Percentiles rank a stretch among this genome's conserved stretches.
Evolutionary conservation across 1,140 invertebrate species (phyloP).

Genomic region (Cotesia chilonis): DNA sequence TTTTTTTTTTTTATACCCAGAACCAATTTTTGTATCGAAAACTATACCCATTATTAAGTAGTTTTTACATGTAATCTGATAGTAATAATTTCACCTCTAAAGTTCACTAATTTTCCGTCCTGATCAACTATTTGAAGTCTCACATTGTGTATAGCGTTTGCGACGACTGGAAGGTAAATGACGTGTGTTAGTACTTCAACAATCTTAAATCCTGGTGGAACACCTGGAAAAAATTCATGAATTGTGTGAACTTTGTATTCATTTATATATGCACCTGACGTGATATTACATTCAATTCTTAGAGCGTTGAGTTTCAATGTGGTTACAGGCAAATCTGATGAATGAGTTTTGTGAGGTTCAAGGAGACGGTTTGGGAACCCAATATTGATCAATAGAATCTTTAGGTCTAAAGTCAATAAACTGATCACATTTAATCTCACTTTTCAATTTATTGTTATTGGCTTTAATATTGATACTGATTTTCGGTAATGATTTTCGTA

Average conservation of each 20-base stretch:
- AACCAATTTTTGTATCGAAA: background rate
- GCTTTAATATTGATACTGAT: background rate
- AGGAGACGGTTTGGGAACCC: too few relatives aligned
- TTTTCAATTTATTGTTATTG: background rate
- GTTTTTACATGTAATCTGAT: background rate
- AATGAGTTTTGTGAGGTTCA: too few relatives aligned
- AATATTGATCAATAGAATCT: too few relatives aligned
- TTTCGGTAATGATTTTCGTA: conserved; percentile 15
- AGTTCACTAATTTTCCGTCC: conserved; percentile 1
- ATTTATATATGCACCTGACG: background rate
- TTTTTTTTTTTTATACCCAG: conserved; percentile 20
- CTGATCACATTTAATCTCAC: background rate
- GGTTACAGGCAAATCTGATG: too few relatives aligned
- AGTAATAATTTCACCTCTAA: background rate
- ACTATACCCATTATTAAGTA: background rate
- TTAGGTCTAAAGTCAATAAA: too few relatives aligned
- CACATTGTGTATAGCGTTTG: background rate
- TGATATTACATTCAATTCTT: background rate
- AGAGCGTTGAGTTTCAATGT: background rate
- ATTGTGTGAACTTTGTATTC: background rate
- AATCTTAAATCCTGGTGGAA: background rate
- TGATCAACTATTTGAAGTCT: conserved; percentile 5
- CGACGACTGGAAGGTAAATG: background rate
- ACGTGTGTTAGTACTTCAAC: background rate
- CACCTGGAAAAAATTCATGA: conserved; percentile 8